Evolutionary conservation across 1,140 invertebrate species (phyloP), one percentile per base, ranked within the genome.

Genomic region (Zaprionus gabonicus): DNA sequence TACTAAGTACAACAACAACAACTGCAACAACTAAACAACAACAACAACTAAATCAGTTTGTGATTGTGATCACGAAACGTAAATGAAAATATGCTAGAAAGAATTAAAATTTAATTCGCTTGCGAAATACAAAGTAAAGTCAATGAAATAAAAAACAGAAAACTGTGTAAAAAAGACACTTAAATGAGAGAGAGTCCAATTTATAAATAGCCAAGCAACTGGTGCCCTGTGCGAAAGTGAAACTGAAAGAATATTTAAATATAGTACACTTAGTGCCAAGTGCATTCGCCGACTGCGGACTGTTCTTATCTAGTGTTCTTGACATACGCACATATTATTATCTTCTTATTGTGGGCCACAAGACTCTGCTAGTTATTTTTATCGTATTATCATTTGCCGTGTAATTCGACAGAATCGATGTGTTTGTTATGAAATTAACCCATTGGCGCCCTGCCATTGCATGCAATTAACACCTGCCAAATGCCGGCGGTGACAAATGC

Each of bases 141-240:
- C 27, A 34, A 59, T 41, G 31, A 31, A 41, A 55, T 15, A 17
- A 49, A 74, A 63, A 55, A 36, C 15, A 23, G 28, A 25, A 20
- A 62, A 38, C 2, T 23, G 53, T 58, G 36, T 12, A 10, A 20
- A 66, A 5, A 66, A 31, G n/a, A 6, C 15, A 55, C 20, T 34
- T 38, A 2, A 15, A 23, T n/a, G n/a, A 36, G 1, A 15, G 17
- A 36, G n/a, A 68, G 20, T 25, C 10, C 34, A 15, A 20, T 70
- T 46, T 70, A 75, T 51, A 75, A 69, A 71, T 75, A 71, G 59
- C 51, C 34, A 41, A 41, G 10, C 34, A 31, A 31, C 10, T 62
- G 38, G 65, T 62, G 65, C 57, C 71, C 17, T 46, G n/a, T 56
- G 38, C 71, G 38, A 71, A 73, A 67, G 38, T n/a, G 70, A 72